Base-by-base conservation (phyloP, 2,113 vertebrate species). In the Phylloscopus trochiloides region DNA sequence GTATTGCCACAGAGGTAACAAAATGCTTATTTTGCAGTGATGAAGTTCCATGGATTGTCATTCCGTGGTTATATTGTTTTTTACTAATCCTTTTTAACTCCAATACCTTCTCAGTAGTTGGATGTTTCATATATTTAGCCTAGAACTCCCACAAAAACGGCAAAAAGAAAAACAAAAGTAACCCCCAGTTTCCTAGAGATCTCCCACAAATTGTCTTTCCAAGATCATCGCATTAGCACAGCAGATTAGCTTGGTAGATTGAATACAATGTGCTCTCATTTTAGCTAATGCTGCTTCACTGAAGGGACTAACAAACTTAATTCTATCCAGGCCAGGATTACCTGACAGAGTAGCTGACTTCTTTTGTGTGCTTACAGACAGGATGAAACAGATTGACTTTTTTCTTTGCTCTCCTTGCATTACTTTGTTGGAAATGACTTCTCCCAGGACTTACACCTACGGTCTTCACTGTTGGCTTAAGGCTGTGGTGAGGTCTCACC, bases 231-330 rank as follows among this genome's bases (percentile, higher is more conserved):
- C 68, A 86, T 95, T 91, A 95, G 54, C 59, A 51, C 32, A 51
- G 63, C 86, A 94, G 87, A 96, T 96, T 80, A 96, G 14, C 62
- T 86, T 65, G 67, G 79, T 40, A 91, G 81, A 62, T 47, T 57
- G 42, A 70, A 90, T 86, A 92, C 83, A 93, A 94, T 90, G 42
- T 2, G 2, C 62, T 95, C 88, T 88, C 62, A 45, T 79, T 95
- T 91, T 85, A 85, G 74, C 71, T 93, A 90, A 94, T 76, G 81
- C 81, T 90, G 58, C 87, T 90, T 96, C 86, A 82, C 58, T 54
- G 61, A 78, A 91, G 29, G 57, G 58, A 24, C 81, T 92, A 96
- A 91, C 71, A 95, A 96, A 85, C 24, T 82, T 92, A 95, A 93
- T 96, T 93, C 84, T 83, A 47, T 54, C 50, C 71, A 70, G 81